Evolutionary conservation across 2,113 vertebrate species (phyloP).

Genomic region (Ellobius talpinus): DNA sequence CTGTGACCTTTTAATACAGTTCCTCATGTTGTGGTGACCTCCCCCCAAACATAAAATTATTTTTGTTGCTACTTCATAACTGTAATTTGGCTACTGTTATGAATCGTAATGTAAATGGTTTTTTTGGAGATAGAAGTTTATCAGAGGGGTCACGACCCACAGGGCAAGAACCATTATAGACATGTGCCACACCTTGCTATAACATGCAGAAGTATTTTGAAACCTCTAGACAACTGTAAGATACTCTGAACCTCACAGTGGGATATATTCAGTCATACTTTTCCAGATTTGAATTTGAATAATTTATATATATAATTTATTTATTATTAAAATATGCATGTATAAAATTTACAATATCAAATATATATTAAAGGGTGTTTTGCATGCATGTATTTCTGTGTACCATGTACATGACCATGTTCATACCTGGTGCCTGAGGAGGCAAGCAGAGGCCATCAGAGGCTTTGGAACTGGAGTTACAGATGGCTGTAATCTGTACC

Average conservation of each 20-base stretch:
- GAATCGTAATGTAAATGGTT: background rate
- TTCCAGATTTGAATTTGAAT: conserved; percentile 37
- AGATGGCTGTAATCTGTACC: background rate
- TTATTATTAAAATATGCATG: background rate
- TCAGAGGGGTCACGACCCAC: background rate
- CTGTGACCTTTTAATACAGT: background rate
- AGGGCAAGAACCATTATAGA: background rate
- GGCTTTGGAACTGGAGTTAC: background rate
- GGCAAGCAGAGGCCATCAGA: background rate
- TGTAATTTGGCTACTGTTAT: background rate
- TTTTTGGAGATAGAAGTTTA: background rate
- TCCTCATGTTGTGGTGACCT: background rate
- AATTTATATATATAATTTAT: background rate
- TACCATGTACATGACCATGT: background rate
- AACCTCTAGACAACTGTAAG: background rate
- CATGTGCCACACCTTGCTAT: background rate
- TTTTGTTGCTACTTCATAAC: background rate
- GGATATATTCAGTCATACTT: background rate
- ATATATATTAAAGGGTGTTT: background rate
- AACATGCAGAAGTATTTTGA: conserved; percentile 44
- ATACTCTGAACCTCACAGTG: background rate
- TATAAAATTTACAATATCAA: background rate
- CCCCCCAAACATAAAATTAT: background rate
- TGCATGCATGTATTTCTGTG: background rate
- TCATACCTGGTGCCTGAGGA: background rate